A percentile compares a stretch with the other conserved stretches of the same genome.
Conservation (phyloP, 2,888 invertebrate genomes). For the Drosophila gaucha region DNA sequence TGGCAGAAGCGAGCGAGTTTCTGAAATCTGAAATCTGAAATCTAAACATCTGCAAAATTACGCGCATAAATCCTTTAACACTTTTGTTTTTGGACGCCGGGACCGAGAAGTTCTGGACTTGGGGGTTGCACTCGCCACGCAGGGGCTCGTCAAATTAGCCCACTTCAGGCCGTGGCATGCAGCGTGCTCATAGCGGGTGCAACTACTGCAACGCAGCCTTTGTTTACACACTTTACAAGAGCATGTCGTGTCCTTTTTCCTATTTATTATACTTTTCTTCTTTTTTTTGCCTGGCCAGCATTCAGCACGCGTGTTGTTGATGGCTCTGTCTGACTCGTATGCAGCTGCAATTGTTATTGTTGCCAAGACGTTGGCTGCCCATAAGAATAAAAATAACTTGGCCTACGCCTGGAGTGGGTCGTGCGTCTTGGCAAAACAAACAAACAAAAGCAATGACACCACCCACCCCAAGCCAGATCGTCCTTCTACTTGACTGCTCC, state of each 20-base stretch:
- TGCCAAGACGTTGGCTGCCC: constrained; percentile 48
- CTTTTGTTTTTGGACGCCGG: constrained; percentile 62
- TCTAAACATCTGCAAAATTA: constrained; percentile 83
- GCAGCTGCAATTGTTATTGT: constrained; percentile 54
- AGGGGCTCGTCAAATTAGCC: constrained; percentile 82
- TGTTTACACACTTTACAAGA: constrained; percentile 63
- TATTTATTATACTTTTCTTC: constrained; percentile 1
- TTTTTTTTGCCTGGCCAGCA: constrained; percentile 25
- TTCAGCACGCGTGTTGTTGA: constrained; percentile 16
- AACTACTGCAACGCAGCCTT: constrained; percentile 40
- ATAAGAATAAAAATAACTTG: constrained; percentile 38
- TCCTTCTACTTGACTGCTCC: constrained; percentile 67
- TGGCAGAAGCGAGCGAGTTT: constrained; percentile 30
- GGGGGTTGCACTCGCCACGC: constrained; percentile 67
- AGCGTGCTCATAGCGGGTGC: constrained; percentile 72
- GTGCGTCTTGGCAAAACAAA: constrained; percentile 58
- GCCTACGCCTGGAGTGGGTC: constrained; percentile 22
- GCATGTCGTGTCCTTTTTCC: constrained; percentile 36
- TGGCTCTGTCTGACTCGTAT: neutral
- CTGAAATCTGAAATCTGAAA: constrained; percentile 49
- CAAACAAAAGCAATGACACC: constrained; percentile 62
- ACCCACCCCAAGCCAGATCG: constrained; percentile 38
- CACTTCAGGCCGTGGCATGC: constrained; percentile 77
- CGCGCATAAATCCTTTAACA: constrained; percentile 82
- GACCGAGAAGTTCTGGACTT: constrained; percentile 17